Conservation (phyloP, 1,140 invertebrate genomes). For the Drosophila nigrodunni region DNA sequence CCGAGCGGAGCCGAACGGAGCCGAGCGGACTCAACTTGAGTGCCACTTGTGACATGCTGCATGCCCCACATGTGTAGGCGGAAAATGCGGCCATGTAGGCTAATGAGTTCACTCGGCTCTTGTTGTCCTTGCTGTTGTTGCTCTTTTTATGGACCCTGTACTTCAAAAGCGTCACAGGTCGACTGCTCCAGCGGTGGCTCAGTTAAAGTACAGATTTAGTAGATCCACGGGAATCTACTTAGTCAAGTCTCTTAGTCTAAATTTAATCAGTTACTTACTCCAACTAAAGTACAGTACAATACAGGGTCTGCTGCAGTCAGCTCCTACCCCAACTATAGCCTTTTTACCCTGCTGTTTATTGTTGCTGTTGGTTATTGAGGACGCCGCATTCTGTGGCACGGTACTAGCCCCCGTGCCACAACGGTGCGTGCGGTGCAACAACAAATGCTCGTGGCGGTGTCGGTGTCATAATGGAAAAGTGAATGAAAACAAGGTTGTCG, state of each 20-base stretch:
- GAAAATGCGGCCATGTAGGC: slow-evolving; percentile 80
- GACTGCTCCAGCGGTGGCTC: too few relatives aligned
- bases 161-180: not conserved
- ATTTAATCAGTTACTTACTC: too few relatives aligned
- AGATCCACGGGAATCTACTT: too few relatives aligned
- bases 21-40: slow-evolving; percentile 44
- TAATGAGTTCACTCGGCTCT: slow-evolving; percentile 69
- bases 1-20: not conserved
- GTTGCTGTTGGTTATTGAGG: slow-evolving; percentile 49
- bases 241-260: too few relatives aligned
- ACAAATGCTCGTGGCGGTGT: slow-evolving; percentile 54
- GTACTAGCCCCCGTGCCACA: not conserved
- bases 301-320: too few relatives aligned
- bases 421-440: not conserved
- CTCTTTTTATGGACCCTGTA: not conserved
- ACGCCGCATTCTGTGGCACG: slow-evolving; percentile 55
- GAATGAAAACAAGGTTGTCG: slow-evolving; percentile 28
- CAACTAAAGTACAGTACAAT: too few relatives aligned
- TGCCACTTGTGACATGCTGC: slow-evolving; percentile 56
- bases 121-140: slow-evolving; percentile 22
- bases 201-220: too few relatives aligned
- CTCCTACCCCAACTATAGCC: too few relatives aligned
- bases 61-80: slow-evolving; percentile 65
- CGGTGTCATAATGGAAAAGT: slow-evolving; percentile 53
- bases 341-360: slow-evolving; percentile 26